Conservation (phyloP, 2,113 vertebrate species). For the Chaetorhynchus papuensis region DNA sequence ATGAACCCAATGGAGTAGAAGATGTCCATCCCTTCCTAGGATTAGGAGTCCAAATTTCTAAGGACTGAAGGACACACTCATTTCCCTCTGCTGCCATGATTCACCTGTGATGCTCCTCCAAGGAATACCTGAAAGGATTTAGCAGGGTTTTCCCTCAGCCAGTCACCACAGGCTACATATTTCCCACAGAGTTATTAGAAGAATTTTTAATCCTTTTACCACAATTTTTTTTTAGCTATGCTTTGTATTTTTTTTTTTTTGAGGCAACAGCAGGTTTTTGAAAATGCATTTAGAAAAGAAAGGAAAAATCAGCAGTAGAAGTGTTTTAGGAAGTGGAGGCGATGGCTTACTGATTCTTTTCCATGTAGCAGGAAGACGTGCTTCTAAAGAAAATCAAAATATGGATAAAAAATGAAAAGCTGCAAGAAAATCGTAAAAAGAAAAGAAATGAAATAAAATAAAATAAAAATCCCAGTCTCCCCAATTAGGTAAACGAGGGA, state of each 20-base stretch:
- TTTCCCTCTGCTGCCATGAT: not conserved
- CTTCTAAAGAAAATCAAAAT: slow-evolving; percentile 44
- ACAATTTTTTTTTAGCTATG: not conserved
- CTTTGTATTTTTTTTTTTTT: not conserved
- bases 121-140: not conserved
- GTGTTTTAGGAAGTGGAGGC: slow-evolving; percentile 25
- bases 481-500: slow-evolving; percentile 48
- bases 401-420: not conserved
- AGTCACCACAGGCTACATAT: not conserved
- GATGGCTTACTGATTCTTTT: slow-evolving; percentile 26
- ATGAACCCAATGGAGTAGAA: not conserved
- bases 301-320: not conserved
- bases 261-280: not conserved
- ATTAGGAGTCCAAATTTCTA: not conserved
- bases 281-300: not conserved
- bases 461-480: slow-evolving; percentile 41
- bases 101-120: not conserved
- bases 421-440: slow-evolving; percentile 23
- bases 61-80: not conserved
- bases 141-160: not conserved
- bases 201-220: not conserved
- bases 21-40: not conserved
- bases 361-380: slow-evolving; percentile 10
- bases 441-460: slow-evolving; percentile 27
- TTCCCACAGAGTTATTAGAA: not conserved